A percentile compares a stretch with the other conserved stretches of the same genome.
Conservation (phyloP, 2,113 vertebrate species). For the Osmerus eperlanus region DNA sequence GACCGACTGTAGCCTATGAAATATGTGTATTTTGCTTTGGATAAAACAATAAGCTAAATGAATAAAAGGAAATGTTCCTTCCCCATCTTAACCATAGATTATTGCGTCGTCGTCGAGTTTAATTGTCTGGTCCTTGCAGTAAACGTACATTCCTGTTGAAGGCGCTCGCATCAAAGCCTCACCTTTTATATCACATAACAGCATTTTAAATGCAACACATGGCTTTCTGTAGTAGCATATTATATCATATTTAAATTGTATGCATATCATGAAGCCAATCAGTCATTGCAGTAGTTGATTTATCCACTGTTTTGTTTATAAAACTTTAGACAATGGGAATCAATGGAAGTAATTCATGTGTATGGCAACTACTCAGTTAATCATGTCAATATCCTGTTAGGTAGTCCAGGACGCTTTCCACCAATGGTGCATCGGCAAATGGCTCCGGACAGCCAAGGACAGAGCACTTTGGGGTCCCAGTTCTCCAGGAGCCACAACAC, state of each 20-base stretch:
- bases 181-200: not conserved
- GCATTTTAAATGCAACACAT: not conserved
- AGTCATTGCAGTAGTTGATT: not conserved
- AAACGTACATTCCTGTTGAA: constrained; percentile 44
- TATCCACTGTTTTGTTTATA: not conserved
- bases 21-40: no score
- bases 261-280: not conserved
- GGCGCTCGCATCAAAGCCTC: constrained; percentile 24
- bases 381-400: constrained; percentile 15
- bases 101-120: no score
- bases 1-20: no score
- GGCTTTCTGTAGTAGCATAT: no score
- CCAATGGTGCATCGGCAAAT: constrained; percentile 74
- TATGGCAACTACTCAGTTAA: no score
- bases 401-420: constrained; percentile 76
- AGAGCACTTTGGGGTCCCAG: constrained; percentile 54
- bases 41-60: no score
- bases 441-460: constrained; percentile 56
- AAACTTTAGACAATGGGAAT: no score
- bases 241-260: not conserved
- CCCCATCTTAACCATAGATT: no score
- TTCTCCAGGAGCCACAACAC: constrained; percentile 80
- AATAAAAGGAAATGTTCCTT: no score
- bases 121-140: constrained; percentile 14
- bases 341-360: no score